Conservation (phyloP, 2,797 vertebrate species). For the Macrochelys suwanniensis region DNA sequence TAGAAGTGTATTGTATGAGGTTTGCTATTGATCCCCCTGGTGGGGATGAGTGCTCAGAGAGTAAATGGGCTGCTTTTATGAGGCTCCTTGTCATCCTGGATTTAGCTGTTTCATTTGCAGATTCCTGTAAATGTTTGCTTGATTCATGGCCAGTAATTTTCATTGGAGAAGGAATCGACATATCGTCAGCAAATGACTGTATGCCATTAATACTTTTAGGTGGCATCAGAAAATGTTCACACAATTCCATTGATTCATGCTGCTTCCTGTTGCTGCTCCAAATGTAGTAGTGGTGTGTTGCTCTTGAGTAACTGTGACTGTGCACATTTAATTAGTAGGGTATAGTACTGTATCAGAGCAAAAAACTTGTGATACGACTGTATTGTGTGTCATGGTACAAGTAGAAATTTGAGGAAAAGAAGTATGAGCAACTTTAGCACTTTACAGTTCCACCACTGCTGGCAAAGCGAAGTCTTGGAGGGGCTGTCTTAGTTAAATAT, state of each 20-base stretch:
- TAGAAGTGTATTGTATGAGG: slow-evolving; percentile 83
- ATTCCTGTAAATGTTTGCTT: slow-evolving; percentile 89
- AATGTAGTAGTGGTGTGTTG: slow-evolving; percentile 65
- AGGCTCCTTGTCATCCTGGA: slow-evolving; percentile 88
- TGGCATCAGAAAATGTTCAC: slow-evolving; percentile 82
- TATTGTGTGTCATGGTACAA: not conserved
- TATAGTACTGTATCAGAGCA: slow-evolving; percentile 8
- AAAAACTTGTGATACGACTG: slow-evolving; percentile 37
- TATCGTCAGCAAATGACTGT: slow-evolving; percentile 80
- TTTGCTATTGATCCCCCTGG: slow-evolving; percentile 84
- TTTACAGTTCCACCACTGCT: not conserved
- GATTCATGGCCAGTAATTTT: slow-evolving; percentile 90
- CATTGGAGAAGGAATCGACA: slow-evolving; percentile 78
- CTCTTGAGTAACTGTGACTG: slow-evolving; percentile 1
- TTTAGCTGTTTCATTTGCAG: slow-evolving; percentile 89
- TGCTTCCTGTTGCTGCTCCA: slow-evolving; percentile 75
- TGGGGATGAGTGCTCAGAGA: slow-evolving; percentile 80
- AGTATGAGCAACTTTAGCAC: not conserved
- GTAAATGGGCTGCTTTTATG: slow-evolving; percentile 86
- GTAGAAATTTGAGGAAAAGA: not conserved
- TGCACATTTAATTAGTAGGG: not conserved
- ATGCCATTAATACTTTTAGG: slow-evolving; percentile 84
- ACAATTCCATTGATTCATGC: slow-evolving; percentile 83
- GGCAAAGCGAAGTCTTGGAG: not conserved
- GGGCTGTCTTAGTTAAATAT: not conserved